These are phyloP conservation scores for Varanus salvator DNA, from an alignment of 2,113 vertebrate genomes.

Conservation along the genomic window DNA sequence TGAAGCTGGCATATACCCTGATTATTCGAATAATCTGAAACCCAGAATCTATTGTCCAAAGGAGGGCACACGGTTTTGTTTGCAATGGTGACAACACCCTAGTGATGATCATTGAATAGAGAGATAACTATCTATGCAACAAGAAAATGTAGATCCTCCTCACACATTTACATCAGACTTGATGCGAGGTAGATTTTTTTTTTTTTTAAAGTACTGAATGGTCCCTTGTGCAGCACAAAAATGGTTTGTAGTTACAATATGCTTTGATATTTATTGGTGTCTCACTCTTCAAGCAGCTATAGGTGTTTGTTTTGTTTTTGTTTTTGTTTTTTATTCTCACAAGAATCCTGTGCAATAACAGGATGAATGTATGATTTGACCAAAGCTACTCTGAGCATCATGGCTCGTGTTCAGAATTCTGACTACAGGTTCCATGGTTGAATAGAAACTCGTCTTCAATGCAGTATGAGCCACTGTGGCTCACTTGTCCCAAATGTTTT, in stretches of 20 bases:
- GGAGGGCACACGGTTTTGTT: too few relatives aligned
- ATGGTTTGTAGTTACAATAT: neutral
- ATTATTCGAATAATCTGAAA: too few relatives aligned
- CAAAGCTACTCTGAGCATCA: neutral
- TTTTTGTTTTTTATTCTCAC: neutral
- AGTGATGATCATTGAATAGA: too few relatives aligned
- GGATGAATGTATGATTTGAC: neutral
- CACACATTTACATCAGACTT: neutral
- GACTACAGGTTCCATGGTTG: neutral
- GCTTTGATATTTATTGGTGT: neutral
- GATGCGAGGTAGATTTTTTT: neutral
- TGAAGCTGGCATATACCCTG: too few relatives aligned
- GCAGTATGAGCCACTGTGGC: neutral
- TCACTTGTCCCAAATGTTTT: neutral
- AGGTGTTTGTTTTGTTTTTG: neutral
- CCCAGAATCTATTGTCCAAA: too few relatives aligned
- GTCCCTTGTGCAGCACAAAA: neutral
- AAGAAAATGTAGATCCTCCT: neutral
- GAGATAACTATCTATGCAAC: neutral
- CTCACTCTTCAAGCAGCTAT: neutral
- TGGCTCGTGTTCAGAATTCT: neutral
- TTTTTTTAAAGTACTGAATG: neutral
- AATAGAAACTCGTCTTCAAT: neutral
- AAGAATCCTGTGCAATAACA: neutral
- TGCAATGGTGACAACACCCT: too few relatives aligned